Conservation (phyloP, 2,113 vertebrate species). For the Prunella fulvescens region DNA sequence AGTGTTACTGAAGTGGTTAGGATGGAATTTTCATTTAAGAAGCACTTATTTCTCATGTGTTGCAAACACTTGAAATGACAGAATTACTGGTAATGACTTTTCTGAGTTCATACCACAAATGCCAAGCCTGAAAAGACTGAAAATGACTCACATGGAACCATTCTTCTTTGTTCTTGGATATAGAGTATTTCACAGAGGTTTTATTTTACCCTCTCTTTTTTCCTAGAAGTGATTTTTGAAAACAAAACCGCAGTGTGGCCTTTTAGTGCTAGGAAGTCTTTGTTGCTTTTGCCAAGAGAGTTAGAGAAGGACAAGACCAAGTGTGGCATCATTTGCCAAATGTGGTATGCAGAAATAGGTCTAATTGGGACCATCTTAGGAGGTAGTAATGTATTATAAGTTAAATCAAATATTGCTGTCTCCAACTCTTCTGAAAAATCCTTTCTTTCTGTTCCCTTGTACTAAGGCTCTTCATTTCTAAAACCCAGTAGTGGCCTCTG, state of each 20-base stretch:
- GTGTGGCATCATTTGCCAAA: neutral
- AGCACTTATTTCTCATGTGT: neutral
- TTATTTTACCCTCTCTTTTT: neutral
- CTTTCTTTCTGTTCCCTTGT: neutral
- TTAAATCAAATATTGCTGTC: neutral
- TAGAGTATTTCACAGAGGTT: neutral
- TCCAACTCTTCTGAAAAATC: neutral
- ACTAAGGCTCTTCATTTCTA: neutral
- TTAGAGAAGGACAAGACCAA: neutral
- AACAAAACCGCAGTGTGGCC: conserved; percentile 11
- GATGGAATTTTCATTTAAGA: neutral
- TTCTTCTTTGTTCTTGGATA: conserved; percentile 17
- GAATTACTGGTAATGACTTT: conserved; percentile 4
- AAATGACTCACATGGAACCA: neutral
- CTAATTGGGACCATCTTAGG: neutral
- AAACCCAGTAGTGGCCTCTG: neutral
- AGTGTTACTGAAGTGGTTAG: neutral
- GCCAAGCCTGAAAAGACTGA: neutral
- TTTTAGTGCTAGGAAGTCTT: conserved; percentile 20
- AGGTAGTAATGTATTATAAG: neutral
- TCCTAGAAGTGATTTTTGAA: conserved; percentile 31
- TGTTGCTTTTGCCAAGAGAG: conserved; percentile 7
- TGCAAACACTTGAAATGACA: neutral
- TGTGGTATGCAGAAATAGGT: neutral
- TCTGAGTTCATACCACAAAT: neutral